Conservation (phyloP, 1,140 invertebrate species). For the Drosophila asahinai region DNA sequence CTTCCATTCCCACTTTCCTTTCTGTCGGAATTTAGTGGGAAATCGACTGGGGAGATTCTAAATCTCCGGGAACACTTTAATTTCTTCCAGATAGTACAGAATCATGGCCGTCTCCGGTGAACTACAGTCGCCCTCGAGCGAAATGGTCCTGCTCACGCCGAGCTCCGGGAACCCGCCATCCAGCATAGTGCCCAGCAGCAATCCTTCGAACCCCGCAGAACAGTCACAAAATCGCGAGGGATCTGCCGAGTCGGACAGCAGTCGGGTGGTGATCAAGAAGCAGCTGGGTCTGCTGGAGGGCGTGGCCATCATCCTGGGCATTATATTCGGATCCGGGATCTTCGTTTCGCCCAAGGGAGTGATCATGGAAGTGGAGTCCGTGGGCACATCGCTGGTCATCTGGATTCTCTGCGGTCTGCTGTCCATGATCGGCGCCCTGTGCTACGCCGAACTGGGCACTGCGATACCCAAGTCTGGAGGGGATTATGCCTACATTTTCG, state of each 20-base stretch:
- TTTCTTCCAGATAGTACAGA: neutral
- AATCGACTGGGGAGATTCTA: too few species aligned
- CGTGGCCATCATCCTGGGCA: conserved; percentile 94
- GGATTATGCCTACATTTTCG: conserved; percentile 96
- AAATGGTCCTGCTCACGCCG: conserved; percentile 81
- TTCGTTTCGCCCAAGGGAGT: conserved; percentile 99
- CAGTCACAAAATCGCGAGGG: conserved; percentile 53
- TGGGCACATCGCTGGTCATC: conserved; percentile 94
- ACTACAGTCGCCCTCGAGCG: conserved; percentile 81
- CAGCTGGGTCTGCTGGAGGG: conserved; percentile 94
- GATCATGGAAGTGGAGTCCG: conserved; percentile 93
- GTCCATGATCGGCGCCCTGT: conserved; percentile 95
- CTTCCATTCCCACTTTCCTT: neutral
- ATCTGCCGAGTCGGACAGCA: conserved; percentile 73
- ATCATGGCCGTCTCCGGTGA: conserved; percentile 62
- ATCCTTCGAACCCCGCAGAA: neutral
- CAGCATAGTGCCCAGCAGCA: conserved; percentile 10
- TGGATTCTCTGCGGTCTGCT: conserved; percentile 95
- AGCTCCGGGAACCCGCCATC: conserved; percentile 59
- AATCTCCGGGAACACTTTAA: too few species aligned
- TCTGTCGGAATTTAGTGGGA: neutral
- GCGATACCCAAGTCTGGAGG: conserved; percentile 94
- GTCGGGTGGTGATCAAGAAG: conserved; percentile 90
- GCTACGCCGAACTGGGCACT: conserved; percentile 97
- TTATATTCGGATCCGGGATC: conserved; percentile 96